A percentile compares a stretch with the other conserved stretches of the same genome.
These are phyloP conservation scores for Rhodeus uyekii DNA, from an alignment of 2,797 vertebrate species.

Conservation along the genomic window DNA sequence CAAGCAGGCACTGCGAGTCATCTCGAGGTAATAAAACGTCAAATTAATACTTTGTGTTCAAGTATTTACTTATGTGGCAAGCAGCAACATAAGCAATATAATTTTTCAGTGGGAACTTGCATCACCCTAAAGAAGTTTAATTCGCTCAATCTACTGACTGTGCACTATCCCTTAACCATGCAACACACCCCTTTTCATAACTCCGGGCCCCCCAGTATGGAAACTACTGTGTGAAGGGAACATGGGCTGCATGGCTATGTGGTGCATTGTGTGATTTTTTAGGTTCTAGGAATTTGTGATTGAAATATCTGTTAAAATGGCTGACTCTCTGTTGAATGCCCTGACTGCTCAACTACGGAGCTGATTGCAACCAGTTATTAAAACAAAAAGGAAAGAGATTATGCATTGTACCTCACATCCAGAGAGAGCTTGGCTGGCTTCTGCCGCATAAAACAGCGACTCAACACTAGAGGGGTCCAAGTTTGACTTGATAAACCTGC, in stretches of 20 bases:
- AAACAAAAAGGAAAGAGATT: background rate
- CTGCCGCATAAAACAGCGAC: constrained; percentile 91
- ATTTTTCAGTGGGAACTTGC: background rate
- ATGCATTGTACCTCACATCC: constrained; percentile 86
- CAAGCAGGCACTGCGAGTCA: no score
- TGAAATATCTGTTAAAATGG: background rate
- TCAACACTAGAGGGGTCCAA: constrained; percentile 87
- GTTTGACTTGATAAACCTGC: constrained; percentile 88
- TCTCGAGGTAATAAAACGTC: no score
- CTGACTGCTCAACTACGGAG: background rate
- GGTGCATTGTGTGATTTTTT: background rate
- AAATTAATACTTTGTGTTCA: background rate
- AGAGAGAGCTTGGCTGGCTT: constrained; percentile 85
- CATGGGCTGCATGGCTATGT: background rate
- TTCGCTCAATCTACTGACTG: background rate
- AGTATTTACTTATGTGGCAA: background rate
- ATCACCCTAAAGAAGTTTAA: background rate
- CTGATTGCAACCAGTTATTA: background rate
- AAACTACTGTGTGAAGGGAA: background rate
- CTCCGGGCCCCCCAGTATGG: background rate
- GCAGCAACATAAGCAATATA: background rate
- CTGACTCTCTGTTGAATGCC: background rate
- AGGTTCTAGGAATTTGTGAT: background rate
- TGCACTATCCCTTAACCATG: background rate
- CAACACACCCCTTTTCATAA: no score